A percentile compares a stretch with the other conserved stretches of the same genome.
phyloP scores from a whole-genome alignment of 2,888 invertebrate genomes.

The Drosophila ustulata region DNA sequence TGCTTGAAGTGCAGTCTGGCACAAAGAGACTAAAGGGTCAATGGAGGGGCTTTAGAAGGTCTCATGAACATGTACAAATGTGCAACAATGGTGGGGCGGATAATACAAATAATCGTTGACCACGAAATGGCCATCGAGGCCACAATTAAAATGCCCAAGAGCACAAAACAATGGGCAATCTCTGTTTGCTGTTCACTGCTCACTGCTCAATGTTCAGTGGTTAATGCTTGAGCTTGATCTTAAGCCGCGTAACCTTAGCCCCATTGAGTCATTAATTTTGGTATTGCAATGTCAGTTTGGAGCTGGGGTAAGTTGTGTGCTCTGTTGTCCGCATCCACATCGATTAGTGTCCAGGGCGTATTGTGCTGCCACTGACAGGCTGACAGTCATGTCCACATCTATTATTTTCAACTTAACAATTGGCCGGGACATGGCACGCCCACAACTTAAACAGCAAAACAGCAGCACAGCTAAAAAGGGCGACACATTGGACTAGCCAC shows the following conservation, averaged over 20 bases:
- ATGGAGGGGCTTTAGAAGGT: not conserved
- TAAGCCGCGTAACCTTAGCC: constrained; percentile 35
- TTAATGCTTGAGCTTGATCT: constrained; percentile 23
- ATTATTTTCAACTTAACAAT: constrained; percentile 81
- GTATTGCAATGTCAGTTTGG: constrained; percentile 49
- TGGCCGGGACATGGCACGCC: constrained; percentile 64
- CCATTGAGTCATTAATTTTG: constrained; percentile 73
- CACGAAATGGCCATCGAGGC: constrained; percentile 56
- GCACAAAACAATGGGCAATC: constrained; percentile 39
- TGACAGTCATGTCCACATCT: constrained; percentile 75
- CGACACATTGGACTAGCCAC: constrained; percentile 55
- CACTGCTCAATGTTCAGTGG: constrained; percentile 27
- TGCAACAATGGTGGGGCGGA: constrained; percentile 29
- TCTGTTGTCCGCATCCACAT: constrained; percentile 53
- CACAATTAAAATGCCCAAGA: constrained; percentile 68
- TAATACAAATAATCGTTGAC: constrained; percentile 61
- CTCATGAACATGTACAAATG: constrained; percentile 21
- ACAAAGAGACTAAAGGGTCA: constrained; percentile 7
- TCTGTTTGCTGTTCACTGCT: constrained; percentile 4
- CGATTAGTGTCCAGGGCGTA: constrained; percentile 70
- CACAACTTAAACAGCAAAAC: constrained; percentile 48
- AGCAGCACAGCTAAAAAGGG: constrained; percentile 22
- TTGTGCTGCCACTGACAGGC: constrained; percentile 66
- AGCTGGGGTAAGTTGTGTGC: constrained; percentile 42
- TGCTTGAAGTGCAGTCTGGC: constrained; percentile 38